Evolutionary conservation across 2,888 invertebrate species (phyloP), one percentile per base, ranked within the genome.

Genomic region (Phyllotreta cruciferae): DNA sequence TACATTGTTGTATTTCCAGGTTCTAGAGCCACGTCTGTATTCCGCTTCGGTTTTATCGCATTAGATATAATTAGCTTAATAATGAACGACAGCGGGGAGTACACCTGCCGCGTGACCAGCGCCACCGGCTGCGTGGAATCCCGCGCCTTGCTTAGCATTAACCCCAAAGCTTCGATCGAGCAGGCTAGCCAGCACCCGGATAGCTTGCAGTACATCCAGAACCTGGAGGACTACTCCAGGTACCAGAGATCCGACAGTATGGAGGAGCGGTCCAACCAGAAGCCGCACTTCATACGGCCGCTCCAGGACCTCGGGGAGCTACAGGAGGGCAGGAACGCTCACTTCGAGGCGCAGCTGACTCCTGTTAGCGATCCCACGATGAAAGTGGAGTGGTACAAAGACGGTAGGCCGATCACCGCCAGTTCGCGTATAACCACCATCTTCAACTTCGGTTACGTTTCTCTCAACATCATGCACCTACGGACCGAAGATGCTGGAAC

Each of bases 371-470:
- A 96, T 79, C 92, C 95, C 60, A 92, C 92, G 49, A 94, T 96
- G 94, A 90, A 91, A 83, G 93, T 96, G 95, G 95, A 96, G 83
- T 96, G 95, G 95, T 94, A 92, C 84, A 94, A 94, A 84, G 94
- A 94, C 87, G 97, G 96, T 73, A 88, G 90, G 81, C 90, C 96
- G 35, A 92, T 99, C 77, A 96, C 95, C 83, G 95, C 96, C 80
- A 97, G 98, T 84, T 96, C 96, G 81, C 90, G 97, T 84, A 96
- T 96, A 84, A 94, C 94, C 81, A 94, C 96, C 81, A 94, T 95
- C 87, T 95, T 95, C 88, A 98, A 97, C 89, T 97, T 98, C 88
- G 97, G 97, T 82, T 96, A 96, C 88, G 96, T 97, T 85, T 95
- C 96, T 85, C 91, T 98, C 79, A 97, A 97, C 85, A 96, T 98